Conservation (phyloP, 1,140 invertebrate species). For the Lineus longissimus region DNA sequence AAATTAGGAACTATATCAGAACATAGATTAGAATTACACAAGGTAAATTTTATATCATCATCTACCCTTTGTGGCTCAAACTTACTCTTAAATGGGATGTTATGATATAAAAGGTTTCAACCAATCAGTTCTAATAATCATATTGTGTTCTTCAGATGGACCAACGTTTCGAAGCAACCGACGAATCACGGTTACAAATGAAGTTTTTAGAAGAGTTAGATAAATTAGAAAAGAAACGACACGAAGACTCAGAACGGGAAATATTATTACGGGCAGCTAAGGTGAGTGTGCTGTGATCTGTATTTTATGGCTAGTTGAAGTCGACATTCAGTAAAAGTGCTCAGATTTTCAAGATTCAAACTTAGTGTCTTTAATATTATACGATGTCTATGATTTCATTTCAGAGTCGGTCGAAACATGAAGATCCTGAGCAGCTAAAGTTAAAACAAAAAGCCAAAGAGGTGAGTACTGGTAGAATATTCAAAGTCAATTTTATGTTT, state of each 20-base stretch:
- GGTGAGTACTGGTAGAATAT: conserved; percentile 49
- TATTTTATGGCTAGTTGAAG: no score
- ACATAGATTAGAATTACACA: conserved; percentile 81
- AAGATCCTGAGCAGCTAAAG: conserved; percentile 96
- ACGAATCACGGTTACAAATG: conserved; percentile 87
- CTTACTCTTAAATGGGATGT: no score
- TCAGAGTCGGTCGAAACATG: conserved; percentile 79
- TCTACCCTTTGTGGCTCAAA: no score
- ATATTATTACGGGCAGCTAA: conserved; percentile 88
- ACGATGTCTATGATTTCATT: conserved; percentile 20
- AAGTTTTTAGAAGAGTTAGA: conserved; percentile 96
- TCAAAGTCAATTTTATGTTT: no score
- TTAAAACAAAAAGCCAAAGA: conserved; percentile 92
- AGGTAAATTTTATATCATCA: conserved; percentile 59
- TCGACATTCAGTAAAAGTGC: background rate
- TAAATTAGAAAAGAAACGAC: conserved; percentile 84
- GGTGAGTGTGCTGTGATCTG: conserved; percentile 56
- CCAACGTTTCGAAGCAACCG: conserved; percentile 79
- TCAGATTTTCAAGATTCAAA: no score
- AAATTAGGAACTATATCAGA: conserved; percentile 91
- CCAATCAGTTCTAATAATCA: no score
- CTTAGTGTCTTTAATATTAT: no score
- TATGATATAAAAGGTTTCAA: no score
- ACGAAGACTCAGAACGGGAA: conserved; percentile 92
- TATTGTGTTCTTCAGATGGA: conserved; percentile 63